Percentiles rank a stretch among this genome's conserved stretches.
Conservation (phyloP, 92 coral and sea anemone species). For the Palythoa caribaeorum region DNA sequence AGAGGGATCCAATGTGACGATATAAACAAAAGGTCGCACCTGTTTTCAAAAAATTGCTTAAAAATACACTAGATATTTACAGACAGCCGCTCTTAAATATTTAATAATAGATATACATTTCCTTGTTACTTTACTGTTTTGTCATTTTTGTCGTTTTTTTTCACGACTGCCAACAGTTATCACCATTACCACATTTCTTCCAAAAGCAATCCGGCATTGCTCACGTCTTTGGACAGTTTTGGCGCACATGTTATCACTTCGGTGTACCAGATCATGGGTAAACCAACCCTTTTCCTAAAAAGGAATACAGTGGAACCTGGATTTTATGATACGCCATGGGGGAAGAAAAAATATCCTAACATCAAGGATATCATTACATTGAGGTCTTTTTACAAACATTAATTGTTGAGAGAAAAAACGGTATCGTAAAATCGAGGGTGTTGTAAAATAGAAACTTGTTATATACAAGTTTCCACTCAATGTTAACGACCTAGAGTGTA, state of each 20-base stretch:
- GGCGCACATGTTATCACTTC: neutral
- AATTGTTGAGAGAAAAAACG: neutral
- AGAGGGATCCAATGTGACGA: too few relatives aligned
- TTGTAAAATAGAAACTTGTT: neutral
- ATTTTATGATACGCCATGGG: neutral
- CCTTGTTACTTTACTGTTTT: constrained; percentile 13
- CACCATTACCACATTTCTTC: constrained; percentile 12
- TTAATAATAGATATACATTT: constrained; percentile 12
- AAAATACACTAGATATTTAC: too few relatives aligned
- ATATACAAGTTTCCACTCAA: neutral
- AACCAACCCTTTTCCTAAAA: neutral
- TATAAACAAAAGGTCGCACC: too few relatives aligned
- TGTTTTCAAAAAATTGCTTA: too few relatives aligned
- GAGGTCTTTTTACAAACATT: neutral
- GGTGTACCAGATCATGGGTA: constrained; percentile 17
- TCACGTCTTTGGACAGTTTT: constrained; percentile 9
- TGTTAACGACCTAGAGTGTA: neutral
- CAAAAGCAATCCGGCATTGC: constrained; percentile 9
- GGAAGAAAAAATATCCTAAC: neutral
- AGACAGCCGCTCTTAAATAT: neutral
- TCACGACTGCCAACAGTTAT: constrained; percentile 28
- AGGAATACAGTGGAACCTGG: constrained; percentile 4
- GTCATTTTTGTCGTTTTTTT: constrained; percentile 16
- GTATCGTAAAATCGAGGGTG: neutral
- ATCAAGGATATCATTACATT: neutral